These are phyloP conservation scores for Proterorhinus semilunaris DNA, from an alignment of 2,113 vertebrate genomes.

Conservation along the genomic window DNA sequence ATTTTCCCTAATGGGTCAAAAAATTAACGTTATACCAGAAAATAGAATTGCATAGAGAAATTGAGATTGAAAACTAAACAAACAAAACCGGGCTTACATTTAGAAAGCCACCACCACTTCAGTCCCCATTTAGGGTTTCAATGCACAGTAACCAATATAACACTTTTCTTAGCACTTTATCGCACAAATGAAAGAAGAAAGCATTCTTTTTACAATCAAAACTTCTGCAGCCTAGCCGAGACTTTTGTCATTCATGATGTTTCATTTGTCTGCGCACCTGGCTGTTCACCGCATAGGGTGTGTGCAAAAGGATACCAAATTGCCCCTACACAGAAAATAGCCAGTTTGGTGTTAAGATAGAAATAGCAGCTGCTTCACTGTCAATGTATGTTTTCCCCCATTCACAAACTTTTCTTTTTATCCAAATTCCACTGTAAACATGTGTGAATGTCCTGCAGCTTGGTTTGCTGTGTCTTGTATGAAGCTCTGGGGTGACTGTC, in stretches of 20 bases:
- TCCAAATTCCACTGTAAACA: conserved; percentile 27
- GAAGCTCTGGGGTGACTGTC: conserved; percentile 40
- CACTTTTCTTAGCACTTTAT: too few relatives aligned
- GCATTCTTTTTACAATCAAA: neutral
- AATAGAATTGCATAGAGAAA: too few relatives aligned
- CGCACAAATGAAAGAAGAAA: too few relatives aligned
- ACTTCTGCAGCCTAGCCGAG: neutral
- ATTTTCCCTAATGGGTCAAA: too few relatives aligned
- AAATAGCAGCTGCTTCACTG: conserved; percentile 2
- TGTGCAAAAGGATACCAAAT: neutral
- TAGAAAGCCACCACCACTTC: too few relatives aligned
- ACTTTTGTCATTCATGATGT: conserved; percentile 2
- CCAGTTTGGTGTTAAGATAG: neutral
- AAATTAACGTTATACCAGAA: too few relatives aligned
- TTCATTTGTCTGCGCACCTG: neutral
- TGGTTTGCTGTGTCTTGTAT: conserved; percentile 17
- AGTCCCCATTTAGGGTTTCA: too few relatives aligned
- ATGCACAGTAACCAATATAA: too few relatives aligned
- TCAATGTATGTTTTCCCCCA: conserved; percentile 1
- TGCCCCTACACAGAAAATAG: neutral
- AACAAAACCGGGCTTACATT: too few relatives aligned
- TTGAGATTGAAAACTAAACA: too few relatives aligned
- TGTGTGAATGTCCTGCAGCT: conserved; percentile 41
- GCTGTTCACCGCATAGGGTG: neutral
- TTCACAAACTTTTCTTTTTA: conserved; percentile 1